phyloP scores from a whole-genome alignment of 2,797 vertebrate genomes.

The Semotilus atromaculatus region DNA sequence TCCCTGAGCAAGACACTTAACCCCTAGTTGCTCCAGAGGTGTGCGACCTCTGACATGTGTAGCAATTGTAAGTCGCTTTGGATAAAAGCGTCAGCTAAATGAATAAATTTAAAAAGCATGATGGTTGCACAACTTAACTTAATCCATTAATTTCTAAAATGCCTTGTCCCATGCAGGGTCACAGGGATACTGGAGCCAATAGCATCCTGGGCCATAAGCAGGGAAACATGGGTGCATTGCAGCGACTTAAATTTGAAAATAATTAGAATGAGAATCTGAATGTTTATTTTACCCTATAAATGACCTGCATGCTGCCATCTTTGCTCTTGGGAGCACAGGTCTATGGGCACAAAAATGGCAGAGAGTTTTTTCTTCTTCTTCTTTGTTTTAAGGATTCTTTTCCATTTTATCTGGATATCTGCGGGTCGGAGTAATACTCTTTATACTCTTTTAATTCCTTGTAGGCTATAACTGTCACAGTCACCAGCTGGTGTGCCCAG shows the following conservation, averaged over 20 bases:
- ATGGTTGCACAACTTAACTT: background rate
- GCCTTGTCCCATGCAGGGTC: background rate
- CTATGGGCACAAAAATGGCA: background rate
- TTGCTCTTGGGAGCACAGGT: background rate
- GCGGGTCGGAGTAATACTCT: too few species aligned
- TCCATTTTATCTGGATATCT: too few species aligned
- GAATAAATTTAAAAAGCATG: background rate
- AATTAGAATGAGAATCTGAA: background rate
- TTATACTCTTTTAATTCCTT: too few species aligned
- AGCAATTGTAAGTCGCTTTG: too few species aligned
- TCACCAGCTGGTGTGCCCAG: too few species aligned
- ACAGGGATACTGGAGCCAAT: background rate
- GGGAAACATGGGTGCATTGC: background rate
- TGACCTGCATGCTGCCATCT: background rate
- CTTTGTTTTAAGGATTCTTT: too few species aligned
- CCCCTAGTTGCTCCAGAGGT: too few species aligned
- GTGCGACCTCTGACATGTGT: too few species aligned
- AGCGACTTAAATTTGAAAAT: background rate
- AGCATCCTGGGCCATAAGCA: background rate
- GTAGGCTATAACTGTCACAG: too few species aligned
- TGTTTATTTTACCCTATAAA: background rate
- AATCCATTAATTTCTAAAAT: background rate
- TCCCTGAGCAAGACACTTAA: too few species aligned
- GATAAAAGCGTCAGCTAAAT: too few species aligned
- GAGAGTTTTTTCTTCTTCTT: too few species aligned